A percentile compares a stretch with the other conserved stretches of the same genome.
Evolutionary conservation across 2,113 vertebrate species (phyloP).

Genomic region (Myotis brandtii): DNA sequence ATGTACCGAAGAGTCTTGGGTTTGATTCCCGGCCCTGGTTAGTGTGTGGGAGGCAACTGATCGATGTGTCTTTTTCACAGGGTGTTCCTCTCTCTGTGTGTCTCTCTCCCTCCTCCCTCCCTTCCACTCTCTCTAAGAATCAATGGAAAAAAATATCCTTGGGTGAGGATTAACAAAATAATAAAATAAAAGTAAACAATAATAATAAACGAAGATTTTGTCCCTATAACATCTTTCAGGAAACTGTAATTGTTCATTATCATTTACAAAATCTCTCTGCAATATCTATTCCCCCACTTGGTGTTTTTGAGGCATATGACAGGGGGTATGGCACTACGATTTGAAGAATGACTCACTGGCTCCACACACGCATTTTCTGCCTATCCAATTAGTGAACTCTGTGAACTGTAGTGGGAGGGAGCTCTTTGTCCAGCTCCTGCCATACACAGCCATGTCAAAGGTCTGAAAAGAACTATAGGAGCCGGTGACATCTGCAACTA

Average conservation of each 20-base stretch:
- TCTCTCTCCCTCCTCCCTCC: too few species aligned
- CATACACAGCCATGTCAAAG: neutral
- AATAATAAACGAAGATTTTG: neutral
- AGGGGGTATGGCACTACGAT: neutral
- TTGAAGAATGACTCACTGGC: constrained; percentile 23
- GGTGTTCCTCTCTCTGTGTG: too few species aligned
- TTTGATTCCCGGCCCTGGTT: too few species aligned
- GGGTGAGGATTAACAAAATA: too few species aligned
- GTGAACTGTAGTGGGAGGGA: neutral
- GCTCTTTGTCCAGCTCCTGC: constrained; percentile 31
- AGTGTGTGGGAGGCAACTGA: too few species aligned
- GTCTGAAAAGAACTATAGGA: constrained; percentile 13
- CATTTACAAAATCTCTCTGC: neutral
- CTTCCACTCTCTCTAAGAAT: too few species aligned
- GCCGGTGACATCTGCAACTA: neutral
- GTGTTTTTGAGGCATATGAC: neutral
- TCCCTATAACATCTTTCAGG: neutral
- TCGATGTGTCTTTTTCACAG: too few species aligned
- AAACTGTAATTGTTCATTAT: neutral
- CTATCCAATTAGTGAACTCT: neutral
- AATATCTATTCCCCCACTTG: neutral
- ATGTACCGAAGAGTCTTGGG: too few species aligned
- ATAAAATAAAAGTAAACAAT: too few species aligned
- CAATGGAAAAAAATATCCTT: too few species aligned
- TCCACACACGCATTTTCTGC: neutral